phyloP scores from a whole-genome alignment of 2,113 vertebrate genomes.

The Ochotona curzoniae region DNA sequence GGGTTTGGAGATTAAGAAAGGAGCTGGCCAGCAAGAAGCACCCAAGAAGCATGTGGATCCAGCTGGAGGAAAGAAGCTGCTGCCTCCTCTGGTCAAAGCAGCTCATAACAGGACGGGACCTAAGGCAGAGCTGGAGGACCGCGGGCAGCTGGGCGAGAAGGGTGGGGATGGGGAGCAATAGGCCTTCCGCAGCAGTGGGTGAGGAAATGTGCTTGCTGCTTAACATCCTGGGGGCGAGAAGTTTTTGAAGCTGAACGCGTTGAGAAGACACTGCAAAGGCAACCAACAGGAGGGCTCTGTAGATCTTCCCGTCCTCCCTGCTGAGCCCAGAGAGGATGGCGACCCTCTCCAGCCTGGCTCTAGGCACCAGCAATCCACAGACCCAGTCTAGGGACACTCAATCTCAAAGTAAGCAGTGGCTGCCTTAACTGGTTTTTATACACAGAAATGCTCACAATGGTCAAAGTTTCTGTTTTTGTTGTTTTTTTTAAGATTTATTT shows the following conservation, averaged over 20 bases:
- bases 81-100: not conserved
- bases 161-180: not conserved
- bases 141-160: not conserved
- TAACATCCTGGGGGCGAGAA: slow-evolving; percentile 1
- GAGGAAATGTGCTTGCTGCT: not conserved
- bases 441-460: not conserved
- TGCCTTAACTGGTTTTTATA: not conserved
- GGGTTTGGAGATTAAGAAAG: not conserved
- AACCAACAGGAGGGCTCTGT: not conserved
- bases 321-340: not conserved
- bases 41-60: not conserved
- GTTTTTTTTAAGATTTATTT: no score
- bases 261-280: not conserved
- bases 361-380: not conserved
- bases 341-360: not conserved
- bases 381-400: not conserved
- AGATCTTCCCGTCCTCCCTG: not conserved
- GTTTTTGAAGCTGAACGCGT: not conserved
- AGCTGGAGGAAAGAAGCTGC: not conserved
- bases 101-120: not conserved
- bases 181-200: not conserved
- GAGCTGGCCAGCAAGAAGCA: not conserved
- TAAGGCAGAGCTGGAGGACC: not conserved
- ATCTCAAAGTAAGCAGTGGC: not conserved
- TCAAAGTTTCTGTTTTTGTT: no score